These are phyloP conservation scores for Trichonephila clavata DNA, from an alignment of 1,140 invertebrate genomes.

Conservation along the genomic window DNA sequence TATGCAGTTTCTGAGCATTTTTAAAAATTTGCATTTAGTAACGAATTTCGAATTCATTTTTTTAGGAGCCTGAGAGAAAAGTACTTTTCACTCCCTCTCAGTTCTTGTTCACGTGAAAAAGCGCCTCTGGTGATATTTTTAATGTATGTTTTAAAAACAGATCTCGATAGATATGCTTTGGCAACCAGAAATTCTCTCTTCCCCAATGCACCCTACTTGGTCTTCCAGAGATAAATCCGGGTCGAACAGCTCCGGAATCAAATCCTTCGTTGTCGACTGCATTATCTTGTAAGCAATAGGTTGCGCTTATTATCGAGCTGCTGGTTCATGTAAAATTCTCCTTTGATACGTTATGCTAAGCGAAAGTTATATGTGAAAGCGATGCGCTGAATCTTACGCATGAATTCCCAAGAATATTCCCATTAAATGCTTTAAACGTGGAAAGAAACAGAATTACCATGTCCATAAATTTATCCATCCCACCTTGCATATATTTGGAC, in stretches of 20 bases:
- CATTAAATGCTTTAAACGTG: constrained; percentile 6
- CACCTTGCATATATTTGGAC: constrained; percentile 28
- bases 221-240: not conserved
- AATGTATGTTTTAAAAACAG: too few relatives aligned
- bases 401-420: constrained; percentile 4
- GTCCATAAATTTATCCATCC: constrained; percentile 57
- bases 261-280: not conserved
- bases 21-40: too few relatives aligned
- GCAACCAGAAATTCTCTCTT: not conserved
- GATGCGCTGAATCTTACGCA: constrained; percentile 13
- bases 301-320: constrained; percentile 3
- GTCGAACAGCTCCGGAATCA: not conserved
- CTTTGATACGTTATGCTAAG: constrained; percentile 43
- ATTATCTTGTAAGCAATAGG: not conserved
- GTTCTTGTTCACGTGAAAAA: too few relatives aligned
- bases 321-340: constrained; percentile 23
- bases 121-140: too few relatives aligned
- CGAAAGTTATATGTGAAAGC: constrained; percentile 34
- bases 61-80: too few relatives aligned
- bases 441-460: constrained; percentile 36
- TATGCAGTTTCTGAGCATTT: too few relatives aligned
- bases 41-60: too few relatives aligned
- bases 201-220: not conserved
- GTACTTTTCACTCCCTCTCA: too few relatives aligned
- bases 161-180: too few relatives aligned